phyloP scores from a whole-genome alignment of 1,140 invertebrate genomes.

The Dreissena polymorpha region DNA sequence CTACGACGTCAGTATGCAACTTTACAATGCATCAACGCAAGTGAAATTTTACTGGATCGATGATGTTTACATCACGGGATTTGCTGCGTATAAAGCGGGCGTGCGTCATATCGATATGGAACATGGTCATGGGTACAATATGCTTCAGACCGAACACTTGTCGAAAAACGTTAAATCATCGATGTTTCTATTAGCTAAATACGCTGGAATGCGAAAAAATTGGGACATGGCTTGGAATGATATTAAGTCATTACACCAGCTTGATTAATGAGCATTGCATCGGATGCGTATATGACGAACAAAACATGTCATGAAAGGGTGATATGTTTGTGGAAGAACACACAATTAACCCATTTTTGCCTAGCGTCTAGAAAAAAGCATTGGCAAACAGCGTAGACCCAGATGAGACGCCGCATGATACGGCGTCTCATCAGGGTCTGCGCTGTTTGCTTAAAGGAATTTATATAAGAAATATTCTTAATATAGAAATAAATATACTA shows the following conservation, averaged over 20 bases:
- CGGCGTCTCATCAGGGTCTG: no score
- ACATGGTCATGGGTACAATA: conserved; percentile 21
- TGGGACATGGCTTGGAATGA: conserved; percentile 47
- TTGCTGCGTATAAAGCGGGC: conserved; percentile 31
- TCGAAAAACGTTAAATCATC: conserved; percentile 21
- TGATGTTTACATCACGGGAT: conserved; percentile 52
- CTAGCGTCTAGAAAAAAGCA: no score
- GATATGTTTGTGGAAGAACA: no score
- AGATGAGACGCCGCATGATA: no score
- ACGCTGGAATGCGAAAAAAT: background rate
- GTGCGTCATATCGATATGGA: conserved; percentile 34
- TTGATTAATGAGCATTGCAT: background rate
- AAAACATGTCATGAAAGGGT: no score
- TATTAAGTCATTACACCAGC: conserved; percentile 11
- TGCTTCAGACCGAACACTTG: conserved; percentile 5
- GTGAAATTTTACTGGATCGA: conserved; percentile 57
- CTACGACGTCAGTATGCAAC: conserved; percentile 29
- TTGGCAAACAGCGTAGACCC: no score
- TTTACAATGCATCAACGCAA: conserved; percentile 27
- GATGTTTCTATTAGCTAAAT: conserved; percentile 50
- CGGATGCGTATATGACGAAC: no score
- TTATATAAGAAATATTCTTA: no score
- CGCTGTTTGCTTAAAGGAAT: no score
- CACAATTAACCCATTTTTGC: no score
- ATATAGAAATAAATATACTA: no score